These are phyloP conservation scores for Pogonophryne albipinna DNA, from an alignment of 2,797 vertebrate genomes.

Conservation along the genomic window DNA sequence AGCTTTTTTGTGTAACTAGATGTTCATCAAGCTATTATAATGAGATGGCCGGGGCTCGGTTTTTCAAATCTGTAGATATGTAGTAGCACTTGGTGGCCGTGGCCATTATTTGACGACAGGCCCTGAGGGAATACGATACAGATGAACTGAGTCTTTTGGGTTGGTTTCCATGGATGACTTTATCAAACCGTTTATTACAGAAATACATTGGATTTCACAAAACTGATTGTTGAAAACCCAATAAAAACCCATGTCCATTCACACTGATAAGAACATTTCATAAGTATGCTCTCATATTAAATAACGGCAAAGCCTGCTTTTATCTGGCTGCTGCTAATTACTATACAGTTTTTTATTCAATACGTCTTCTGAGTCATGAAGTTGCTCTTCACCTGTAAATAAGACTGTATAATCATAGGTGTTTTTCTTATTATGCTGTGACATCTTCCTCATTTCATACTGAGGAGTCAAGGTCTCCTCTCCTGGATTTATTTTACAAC, in stretches of 20 bases:
- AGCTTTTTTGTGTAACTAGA: not conserved
- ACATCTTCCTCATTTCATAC: not conserved
- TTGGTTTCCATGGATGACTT: conserved; percentile 37
- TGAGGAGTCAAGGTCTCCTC: not conserved
- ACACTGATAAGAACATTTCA: conserved; percentile 32
- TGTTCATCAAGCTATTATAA: not conserved
- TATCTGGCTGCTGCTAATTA: conserved; percentile 37
- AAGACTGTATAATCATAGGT: not conserved
- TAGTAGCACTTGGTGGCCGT: not conserved
- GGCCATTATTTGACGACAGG: conserved; percentile 3
- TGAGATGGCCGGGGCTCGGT: not conserved
- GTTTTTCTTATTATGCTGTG: not conserved
- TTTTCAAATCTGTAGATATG: not conserved
- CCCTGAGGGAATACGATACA: conserved; percentile 1
- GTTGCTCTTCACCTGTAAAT: conserved; percentile 2
- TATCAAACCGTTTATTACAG: conserved; percentile 45
- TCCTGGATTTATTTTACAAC: conserved; percentile 12
- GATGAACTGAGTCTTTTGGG: conserved; percentile 13
- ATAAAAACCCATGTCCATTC: conserved; percentile 27
- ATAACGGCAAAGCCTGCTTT: conserved; percentile 9
- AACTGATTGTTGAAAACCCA: conserved; percentile 43
- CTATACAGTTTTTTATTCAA: not conserved
- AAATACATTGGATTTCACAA: conserved; percentile 53
- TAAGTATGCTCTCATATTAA: conserved; percentile 29
- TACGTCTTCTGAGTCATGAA: not conserved